Evolutionary conservation across 2,113 vertebrate genomes (phyloP).

Genomic region (Cnemophilus loriae): DNA sequence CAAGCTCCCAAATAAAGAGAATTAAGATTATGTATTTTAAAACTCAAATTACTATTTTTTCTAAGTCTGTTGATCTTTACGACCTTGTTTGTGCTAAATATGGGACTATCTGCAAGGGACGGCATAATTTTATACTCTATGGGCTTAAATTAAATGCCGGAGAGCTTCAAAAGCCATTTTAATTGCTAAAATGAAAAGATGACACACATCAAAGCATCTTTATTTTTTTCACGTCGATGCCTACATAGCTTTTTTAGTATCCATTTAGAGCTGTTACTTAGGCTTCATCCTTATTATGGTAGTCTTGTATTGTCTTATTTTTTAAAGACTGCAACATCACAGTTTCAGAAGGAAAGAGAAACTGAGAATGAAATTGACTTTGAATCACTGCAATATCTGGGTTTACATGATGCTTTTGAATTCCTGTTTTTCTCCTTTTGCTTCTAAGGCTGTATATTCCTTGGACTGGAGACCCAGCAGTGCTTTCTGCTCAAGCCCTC

Average conservation of each 20-base stretch:
- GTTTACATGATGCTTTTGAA: neutral
- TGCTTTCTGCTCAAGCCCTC: neutral
- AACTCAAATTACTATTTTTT: constrained; percentile 45
- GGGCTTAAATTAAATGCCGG: constrained; percentile 64
- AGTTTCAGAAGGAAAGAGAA: neutral
- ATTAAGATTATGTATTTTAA: constrained; percentile 40
- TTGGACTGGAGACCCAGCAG: neutral
- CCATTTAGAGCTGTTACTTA: constrained; percentile 54
- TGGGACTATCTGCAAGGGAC: constrained; percentile 45
- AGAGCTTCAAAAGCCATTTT: constrained; percentile 71
- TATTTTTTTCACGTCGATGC: constrained; percentile 41
- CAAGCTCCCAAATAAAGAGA: constrained; percentile 25
- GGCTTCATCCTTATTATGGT: constrained; percentile 20
- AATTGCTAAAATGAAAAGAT: constrained; percentile 71
- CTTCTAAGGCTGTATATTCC: neutral
- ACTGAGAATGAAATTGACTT: neutral
- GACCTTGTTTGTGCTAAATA: constrained; percentile 70
- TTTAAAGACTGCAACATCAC: neutral
- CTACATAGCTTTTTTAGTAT: constrained; percentile 36
- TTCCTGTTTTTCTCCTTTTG: neutral
- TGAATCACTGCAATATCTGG: neutral
- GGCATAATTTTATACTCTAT: constrained; percentile 59
- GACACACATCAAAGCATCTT: constrained; percentile 65
- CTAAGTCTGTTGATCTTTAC: constrained; percentile 46
- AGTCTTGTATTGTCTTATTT: neutral